These are phyloP conservation scores for Leuciscus idus DNA, from an alignment of 2,113 vertebrate species.

Conservation along the genomic window DNA sequence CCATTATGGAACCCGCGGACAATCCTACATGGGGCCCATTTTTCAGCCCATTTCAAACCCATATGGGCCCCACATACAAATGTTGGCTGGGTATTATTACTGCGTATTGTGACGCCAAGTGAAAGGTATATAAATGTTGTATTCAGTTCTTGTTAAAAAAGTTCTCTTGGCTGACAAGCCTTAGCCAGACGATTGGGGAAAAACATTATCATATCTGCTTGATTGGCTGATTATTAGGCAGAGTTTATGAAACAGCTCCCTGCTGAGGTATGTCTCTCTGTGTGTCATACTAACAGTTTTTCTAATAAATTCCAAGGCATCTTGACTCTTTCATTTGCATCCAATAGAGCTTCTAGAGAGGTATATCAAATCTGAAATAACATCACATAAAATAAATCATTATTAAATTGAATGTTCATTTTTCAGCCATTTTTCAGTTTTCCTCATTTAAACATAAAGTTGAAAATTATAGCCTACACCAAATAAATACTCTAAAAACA, in stretches of 20 bases:
- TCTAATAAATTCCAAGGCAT: not conserved
- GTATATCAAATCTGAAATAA: not conserved
- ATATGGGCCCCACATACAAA: too few relatives aligned
- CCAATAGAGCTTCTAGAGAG: not conserved
- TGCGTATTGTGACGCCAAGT: not conserved
- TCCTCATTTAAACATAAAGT: too few relatives aligned
- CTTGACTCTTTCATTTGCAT: constrained; percentile 2
- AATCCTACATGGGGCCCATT: too few relatives aligned
- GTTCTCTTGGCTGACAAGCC: not conserved
- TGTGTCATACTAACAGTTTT: not conserved
- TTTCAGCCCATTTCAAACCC: too few relatives aligned
- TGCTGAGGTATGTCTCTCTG: not conserved
- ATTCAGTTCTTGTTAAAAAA: not conserved
- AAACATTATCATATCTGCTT: constrained; percentile 17
- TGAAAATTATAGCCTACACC: not conserved
- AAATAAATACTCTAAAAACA: not conserved
- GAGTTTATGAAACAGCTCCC: constrained; percentile 16
- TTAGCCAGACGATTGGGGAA: not conserved
- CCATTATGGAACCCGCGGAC: too few relatives aligned
- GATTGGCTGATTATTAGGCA: constrained; percentile 37
- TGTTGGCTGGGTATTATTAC: too few relatives aligned
- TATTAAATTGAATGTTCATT: not conserved
- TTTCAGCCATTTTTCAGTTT: too few relatives aligned
- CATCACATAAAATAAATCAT: not conserved
- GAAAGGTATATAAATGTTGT: not conserved